phyloP scores from a whole-genome alignment of 1,140 invertebrate genomes.

The Eumaeus atala region DNA sequence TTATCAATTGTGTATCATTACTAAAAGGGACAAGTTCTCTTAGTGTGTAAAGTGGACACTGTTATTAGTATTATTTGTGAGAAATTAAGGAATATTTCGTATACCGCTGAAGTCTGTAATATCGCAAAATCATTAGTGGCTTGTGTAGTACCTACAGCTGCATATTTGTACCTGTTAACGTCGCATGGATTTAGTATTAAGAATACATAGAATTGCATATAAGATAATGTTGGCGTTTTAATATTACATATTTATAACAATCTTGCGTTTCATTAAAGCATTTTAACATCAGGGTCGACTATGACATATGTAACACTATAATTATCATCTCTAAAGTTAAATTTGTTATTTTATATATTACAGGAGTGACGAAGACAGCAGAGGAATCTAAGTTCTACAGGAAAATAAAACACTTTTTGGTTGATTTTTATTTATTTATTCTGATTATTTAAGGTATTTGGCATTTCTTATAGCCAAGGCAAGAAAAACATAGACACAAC shows the following conservation, averaged over 20 bases:
- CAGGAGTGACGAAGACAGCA: constrained; percentile 4
- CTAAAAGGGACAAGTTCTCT: too few species aligned
- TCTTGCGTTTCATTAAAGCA: constrained; percentile 18
- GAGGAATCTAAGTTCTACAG: background rate
- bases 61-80: too few species aligned
- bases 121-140: background rate
- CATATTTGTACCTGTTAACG: constrained; percentile 13
- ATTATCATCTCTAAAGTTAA: too few species aligned
- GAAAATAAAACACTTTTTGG: constrained; percentile 7
- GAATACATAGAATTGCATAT: constrained; percentile 11
- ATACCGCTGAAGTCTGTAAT: background rate
- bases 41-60: too few species aligned
- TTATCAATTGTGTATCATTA: too few species aligned
- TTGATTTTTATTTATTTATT: constrained; percentile 8
- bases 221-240: constrained; percentile 18
- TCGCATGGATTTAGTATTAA: constrained; percentile 8
- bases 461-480: too few species aligned
- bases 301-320: too few species aligned
- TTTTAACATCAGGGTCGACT: too few species aligned
- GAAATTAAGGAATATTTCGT: too few species aligned
- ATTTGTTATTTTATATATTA: constrained; percentile 1
- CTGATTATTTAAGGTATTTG: background rate
- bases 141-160: background rate
- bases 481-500: too few species aligned
- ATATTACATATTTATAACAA: constrained; percentile 25